These are phyloP conservation scores for Apamea epomidion DNA, from an alignment of 2,888 invertebrate species.

Conservation along the genomic window DNA sequence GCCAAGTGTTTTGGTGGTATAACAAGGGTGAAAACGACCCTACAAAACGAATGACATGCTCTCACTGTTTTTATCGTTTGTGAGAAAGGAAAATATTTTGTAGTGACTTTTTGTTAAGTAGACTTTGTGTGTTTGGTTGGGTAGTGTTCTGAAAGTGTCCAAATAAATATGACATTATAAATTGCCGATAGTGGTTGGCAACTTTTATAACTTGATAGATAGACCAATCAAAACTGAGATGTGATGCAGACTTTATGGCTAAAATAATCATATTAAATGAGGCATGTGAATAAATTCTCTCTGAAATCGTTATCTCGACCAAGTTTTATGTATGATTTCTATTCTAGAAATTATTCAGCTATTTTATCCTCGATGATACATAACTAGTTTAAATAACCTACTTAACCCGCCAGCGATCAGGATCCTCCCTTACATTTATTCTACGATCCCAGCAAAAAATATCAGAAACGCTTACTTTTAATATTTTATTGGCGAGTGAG, in stretches of 20 bases:
- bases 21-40: conserved; percentile 90
- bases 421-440: neutral
- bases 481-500: conserved; percentile 46
- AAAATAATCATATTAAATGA: neutral
- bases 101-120: conserved; percentile 63
- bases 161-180: neutral
- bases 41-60: conserved; percentile 87
- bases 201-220: neutral
- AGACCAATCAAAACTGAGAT: neutral
- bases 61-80: conserved; percentile 82
- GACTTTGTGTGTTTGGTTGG: conserved; percentile 35
- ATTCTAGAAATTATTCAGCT: neutral
- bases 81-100: conserved; percentile 77
- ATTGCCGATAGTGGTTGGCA: neutral
- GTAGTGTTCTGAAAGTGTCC: conserved; percentile 1
- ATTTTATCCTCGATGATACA: too few relatives aligned
- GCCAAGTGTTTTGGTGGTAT: conserved; percentile 89
- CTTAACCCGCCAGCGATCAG: neutral
- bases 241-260: neutral
- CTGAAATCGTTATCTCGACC: neutral
- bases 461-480: conserved; percentile 36
- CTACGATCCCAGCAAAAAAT: conserved; percentile 18
- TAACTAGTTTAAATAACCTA: neutral
- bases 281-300: conserved; percentile 1
- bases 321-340: conserved; percentile 1